Conservation (phyloP, 2,113 vertebrate species). For the Centropus unirufus region DNA sequence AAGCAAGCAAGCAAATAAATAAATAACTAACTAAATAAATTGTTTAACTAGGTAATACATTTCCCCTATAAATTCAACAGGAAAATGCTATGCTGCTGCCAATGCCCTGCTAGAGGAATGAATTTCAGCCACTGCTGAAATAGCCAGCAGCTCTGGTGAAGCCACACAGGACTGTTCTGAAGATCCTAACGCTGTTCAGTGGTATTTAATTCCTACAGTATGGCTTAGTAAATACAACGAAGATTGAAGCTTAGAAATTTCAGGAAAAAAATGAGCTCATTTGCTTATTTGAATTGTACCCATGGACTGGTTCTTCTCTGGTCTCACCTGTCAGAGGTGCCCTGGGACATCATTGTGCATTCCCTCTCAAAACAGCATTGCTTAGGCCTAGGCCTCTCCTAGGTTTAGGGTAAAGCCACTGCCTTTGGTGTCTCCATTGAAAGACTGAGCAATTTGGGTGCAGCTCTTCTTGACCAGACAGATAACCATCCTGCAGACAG, state of each 20-base stretch:
- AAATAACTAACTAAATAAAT: too few relatives aligned
- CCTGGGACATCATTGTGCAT: neutral
- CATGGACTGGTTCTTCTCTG: neutral
- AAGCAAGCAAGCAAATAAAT: too few relatives aligned
- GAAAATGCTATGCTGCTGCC: neutral
- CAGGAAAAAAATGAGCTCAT: neutral
- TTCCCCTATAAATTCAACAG: neutral
- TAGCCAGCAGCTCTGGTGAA: neutral
- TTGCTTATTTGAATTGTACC: neutral
- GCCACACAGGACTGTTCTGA: neutral
- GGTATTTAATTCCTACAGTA: neutral
- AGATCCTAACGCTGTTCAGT: neutral
- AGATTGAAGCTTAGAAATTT: neutral
- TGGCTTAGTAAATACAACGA: neutral
- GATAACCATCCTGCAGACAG: neutral
- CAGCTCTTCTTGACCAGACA: neutral
- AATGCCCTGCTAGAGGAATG: neutral
- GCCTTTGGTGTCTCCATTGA: neutral
- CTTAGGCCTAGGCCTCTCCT: neutral
- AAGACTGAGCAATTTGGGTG: accelerated
- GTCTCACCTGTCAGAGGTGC: neutral
- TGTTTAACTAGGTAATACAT: neutral
- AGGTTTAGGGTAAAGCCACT: neutral
- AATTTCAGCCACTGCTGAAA: neutral
- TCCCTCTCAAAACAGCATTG: neutral